Base-by-base conservation (phyloP, 2,888 invertebrate genomes). In the Dryadula phaetusa region DNA sequence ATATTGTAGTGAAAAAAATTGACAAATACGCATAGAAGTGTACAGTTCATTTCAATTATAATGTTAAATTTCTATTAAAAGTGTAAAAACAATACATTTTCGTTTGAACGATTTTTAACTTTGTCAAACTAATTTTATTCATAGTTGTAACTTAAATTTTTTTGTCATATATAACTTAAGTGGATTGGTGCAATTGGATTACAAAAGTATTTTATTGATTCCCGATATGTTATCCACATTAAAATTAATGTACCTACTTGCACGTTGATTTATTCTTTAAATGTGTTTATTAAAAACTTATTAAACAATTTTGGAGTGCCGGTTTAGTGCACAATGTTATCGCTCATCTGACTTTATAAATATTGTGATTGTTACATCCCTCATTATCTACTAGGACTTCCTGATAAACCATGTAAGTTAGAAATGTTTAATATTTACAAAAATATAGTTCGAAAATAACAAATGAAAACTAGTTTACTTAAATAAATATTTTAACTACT, bases 11-110 rank as follows among this genome's bases (percentile, higher is more conserved):
- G 49, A 49, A 46, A 69, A 64, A 62, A 69, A 68, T 46, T 70
- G 65, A 61, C 65, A 61, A 65, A 66, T 66, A 63, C 53, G 70
- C 65, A 68, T 47, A 70, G 68, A 54, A 65, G 63, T 61, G 47
- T 34, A 63, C 10, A 54, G 52, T 42, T 68, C 56, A 28, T 62
- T 44, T 58, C 42, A 44, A 61, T 37, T 58, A 60, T 47, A 52
- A 22, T 60, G 49, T 60, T 60, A 25, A 16, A 34, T 62, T 70
- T 46, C 32, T 40, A 14, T 52, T 25, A 44, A 44, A 63, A 52
- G 63, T 63, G 58, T 63, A 34, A 37, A 14, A 18, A 34, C 25
- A 12, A 7, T 37, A 25, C 25, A 46, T 28, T 40, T 16, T 37
- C 22, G 6, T 64, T 47, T 46, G 25, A 42, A 32, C 44, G 25